Percentiles rank a stretch among this genome's conserved stretches.
phyloP scores from a whole-genome alignment of 2,888 invertebrate genomes.

The Leistus spinibarbis region DNA sequence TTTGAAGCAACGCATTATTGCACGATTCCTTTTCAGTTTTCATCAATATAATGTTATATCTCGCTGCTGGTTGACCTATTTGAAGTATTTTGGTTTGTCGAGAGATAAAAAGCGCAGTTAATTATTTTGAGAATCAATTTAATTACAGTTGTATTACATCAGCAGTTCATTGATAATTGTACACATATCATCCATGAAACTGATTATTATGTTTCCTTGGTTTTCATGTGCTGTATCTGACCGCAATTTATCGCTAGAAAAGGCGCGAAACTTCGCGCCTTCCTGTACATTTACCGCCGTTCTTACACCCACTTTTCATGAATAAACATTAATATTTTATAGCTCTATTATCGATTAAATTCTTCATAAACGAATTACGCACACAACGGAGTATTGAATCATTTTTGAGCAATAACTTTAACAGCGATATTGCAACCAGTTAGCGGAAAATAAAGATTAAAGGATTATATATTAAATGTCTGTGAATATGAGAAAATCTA shows the following conservation, averaged over 20 bases:
- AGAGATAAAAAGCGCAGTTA: constrained; percentile 5
- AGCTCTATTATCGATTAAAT: neutral
- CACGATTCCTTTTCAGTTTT: neutral
- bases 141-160: neutral
- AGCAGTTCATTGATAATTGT: constrained; percentile 2
- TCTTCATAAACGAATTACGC: neutral
- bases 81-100: neutral
- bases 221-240: constrained; percentile 5
- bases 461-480: no score
- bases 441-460: no score
- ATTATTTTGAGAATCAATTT: neutral
- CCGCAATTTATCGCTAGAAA: constrained; percentile 28
- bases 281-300: neutral
- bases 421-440: no score
- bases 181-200: neutral
- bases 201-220: constrained; percentile 3
- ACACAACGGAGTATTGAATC: no score
- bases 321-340: neutral
- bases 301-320: neutral
- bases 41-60: neutral
- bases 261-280: constrained; percentile 29
- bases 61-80: neutral
- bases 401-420: no score
- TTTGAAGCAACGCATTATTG: neutral
- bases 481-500: neutral